Base-by-base conservation (phyloP, 2,888 invertebrate genomes). In the Patella ulyssiponensis region DNA sequence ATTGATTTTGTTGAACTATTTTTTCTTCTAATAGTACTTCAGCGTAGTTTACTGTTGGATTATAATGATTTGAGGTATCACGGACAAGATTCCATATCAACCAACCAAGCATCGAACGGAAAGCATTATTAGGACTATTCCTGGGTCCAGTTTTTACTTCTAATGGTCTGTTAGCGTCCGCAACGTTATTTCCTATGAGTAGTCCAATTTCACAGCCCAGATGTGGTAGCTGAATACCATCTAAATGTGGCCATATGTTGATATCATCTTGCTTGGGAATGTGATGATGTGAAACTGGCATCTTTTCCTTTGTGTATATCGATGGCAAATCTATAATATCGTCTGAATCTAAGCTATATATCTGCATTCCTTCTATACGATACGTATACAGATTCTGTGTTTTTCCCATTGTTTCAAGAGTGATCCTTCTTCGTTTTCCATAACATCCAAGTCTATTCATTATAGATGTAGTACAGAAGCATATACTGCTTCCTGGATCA, bases 401-500 rank as follows among this genome's bases (percentile, higher is more conserved):
- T 51, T 20, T 20, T 1, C 73, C 74, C 73, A 77, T 74, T 64
- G 73, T 77, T 44, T 73, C 73, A 27, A 77, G 15, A 27, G 64
- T 74, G 20, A 77, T 69, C 52, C 33, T 69, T 27, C 44, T 73
- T 69, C 58, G 15, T 74, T 51, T 73, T 20, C 77, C 77, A 51
- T 27, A 17, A 3, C 17, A 14, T 17, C 69, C 51, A 17, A 74
- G 44, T 17, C 33, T 11, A 23, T 44, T 20, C 54, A 56, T 53
- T 58, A 77, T 56, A 0, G 15, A 5, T 54, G 69, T 54, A n/a
- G 77, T 70, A 44, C 74, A 77, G 58, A 77, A 75, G 20, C 44
- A 69, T 17, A 75, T 73, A 71, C 27, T 77, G 70, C 74, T 75
- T 15, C 77, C 75, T 3, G 74, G 52, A 56, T 77, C 77, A 17